A percentile compares a stretch with the other conserved stretches of the same genome.
These are phyloP conservation scores for Daktulosphaira vitifoliae DNA, from an alignment of 1,140 invertebrate genomes.

Conservation along the genomic window DNA sequence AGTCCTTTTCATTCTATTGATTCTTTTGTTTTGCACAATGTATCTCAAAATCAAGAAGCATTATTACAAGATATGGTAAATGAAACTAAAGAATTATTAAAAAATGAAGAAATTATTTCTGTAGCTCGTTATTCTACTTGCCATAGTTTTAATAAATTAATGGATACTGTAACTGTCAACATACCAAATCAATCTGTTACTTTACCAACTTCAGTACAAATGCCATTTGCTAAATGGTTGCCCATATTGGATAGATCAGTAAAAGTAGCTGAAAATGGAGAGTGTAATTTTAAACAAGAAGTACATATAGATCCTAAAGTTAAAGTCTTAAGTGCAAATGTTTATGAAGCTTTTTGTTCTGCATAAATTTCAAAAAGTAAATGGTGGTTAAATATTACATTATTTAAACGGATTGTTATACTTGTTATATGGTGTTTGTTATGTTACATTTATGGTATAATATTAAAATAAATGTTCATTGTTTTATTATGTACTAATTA, in stretches of 20 bases:
- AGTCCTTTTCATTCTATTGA: conserved; percentile 10
- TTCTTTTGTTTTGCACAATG: conserved; percentile 2
- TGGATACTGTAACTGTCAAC: conserved; percentile 18
- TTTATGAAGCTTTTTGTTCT: conserved; percentile 18
- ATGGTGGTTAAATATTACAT: too few species aligned
- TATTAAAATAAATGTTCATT: too few species aligned
- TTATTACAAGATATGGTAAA: conserved; percentile 20
- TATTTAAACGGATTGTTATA: too few species aligned
- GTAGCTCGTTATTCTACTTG: conserved; percentile 16
- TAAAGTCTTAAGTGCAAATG: conserved; percentile 25
- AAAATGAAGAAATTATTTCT: conserved; percentile 21
- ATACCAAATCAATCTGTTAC: conserved; percentile 14
- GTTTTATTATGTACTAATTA: too few species aligned
- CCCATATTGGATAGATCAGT: conserved; percentile 16
- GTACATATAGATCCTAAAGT: conserved; percentile 19
- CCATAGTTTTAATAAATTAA: conserved; percentile 23
- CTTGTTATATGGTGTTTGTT: too few species aligned
- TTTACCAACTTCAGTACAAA: conserved; percentile 17
- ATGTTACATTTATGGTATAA: too few species aligned
- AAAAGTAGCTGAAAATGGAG: conserved; percentile 15
- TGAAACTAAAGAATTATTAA: conserved; percentile 17
- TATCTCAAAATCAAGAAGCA: conserved; percentile 11
- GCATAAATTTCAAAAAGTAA: background rate
- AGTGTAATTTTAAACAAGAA: conserved; percentile 17
- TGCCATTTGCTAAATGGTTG: conserved; percentile 28